phyloP scores from a whole-genome alignment of 2,888 invertebrate genomes.

The Pelosia muscerda region DNA sequence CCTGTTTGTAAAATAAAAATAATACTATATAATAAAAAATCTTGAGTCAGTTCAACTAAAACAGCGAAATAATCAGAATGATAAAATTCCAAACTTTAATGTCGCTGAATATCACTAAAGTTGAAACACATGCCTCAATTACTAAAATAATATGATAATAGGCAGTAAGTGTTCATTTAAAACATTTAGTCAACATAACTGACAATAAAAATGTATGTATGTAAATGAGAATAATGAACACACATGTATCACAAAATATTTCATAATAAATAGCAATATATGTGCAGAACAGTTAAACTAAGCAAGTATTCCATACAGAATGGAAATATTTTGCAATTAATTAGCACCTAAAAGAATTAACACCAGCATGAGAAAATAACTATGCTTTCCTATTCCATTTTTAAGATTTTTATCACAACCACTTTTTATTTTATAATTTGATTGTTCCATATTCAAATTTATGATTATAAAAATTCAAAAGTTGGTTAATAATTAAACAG shows the following conservation, averaged over 20 bases:
- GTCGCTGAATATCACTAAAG: neutral
- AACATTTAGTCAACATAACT: conserved; percentile 2
- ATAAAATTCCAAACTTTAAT: neutral
- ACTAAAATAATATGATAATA: conserved; percentile 5
- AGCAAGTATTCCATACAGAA: conserved; percentile 15
- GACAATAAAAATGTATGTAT: conserved; percentile 8
- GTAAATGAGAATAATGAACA: conserved; percentile 12
- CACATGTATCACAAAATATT: conserved; percentile 13
- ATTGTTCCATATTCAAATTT: neutral
- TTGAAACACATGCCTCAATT: conserved; percentile 3
- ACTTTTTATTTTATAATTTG: neutral
- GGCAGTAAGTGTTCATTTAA: neutral
- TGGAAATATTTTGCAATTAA: conserved; percentile 40
- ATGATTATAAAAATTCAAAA: neutral
- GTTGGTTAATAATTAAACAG: neutral
- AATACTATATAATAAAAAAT: neutral
- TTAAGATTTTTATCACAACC: neutral
- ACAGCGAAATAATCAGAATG: neutral
- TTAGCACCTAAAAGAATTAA: conserved; percentile 41
- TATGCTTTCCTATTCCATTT: neutral
- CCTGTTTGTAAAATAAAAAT: neutral
- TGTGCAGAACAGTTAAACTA: conserved; percentile 14
- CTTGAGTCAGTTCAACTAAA: neutral
- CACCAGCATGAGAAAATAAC: conserved; percentile 41
- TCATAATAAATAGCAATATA: conserved; percentile 6